Base-by-base conservation (phyloP, 2,797 vertebrate genomes). In the Arrhamphus sclerolepis region DNA sequence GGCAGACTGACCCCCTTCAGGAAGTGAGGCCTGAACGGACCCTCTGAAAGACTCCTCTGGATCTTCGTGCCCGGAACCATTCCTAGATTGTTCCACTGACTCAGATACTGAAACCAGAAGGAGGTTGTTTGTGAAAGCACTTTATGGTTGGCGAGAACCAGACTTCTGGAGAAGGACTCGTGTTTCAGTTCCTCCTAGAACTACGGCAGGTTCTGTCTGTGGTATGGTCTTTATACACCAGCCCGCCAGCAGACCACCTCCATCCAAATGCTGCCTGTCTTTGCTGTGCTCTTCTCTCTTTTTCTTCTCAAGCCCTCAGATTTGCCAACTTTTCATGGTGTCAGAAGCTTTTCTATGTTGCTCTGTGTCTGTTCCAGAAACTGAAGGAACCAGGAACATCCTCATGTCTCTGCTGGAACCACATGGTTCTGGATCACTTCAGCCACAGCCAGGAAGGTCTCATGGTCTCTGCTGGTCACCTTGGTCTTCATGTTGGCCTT, bases 1-100 rank as follows among this genome's bases (percentile, higher is more conserved):
- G 96, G 96, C 86, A 90, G 95, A 82, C 92, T 98, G 91, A 94
- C 96, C 0, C 96, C 97, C 7, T 98, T 99, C 91, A 95, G 94
- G 72, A 98, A 98, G 89, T 98, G 83, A 92, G 24, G 24, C 89
- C 91, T 91, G 82, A 82, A 88, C 43, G 71, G 72, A 77, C 78
- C 76, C 51, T 71, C 77, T 81, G 48, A 77, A 78, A 82, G 54
- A 38, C 81, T 75, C 62, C 54, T 59, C 13, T 38, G 75, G 73
- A 69, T 62, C 63, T 70, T 80, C 72, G 62, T 53, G 52, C 54
- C 43, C 7, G 40, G 82, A 74, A 77, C 70, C 57, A 77, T 60
- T 61, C 55, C 68, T 75, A 71, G 55, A 84, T 46, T 72, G 61
- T 81, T 62, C 63, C 41, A 68, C 78, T 65, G 69, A 73, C 75